A percentile compares a stretch with the other conserved stretches of the same genome.
These are phyloP conservation scores for Pseudomyrmex dendroicus DNA, from an alignment of 1,140 invertebrate species.

Conservation along the genomic window DNA sequence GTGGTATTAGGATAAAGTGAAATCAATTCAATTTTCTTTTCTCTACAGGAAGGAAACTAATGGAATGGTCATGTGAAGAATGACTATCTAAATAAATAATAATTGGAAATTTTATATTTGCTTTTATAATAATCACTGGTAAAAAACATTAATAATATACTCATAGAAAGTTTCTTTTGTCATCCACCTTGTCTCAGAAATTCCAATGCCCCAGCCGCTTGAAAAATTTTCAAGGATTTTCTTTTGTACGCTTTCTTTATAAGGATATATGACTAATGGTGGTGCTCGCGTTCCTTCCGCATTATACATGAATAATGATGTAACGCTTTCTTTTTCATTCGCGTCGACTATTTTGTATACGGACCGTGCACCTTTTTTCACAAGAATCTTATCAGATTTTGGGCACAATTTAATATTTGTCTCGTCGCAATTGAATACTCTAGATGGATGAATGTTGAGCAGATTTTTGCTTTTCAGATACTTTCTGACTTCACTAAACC, in stretches of 20 bases:
- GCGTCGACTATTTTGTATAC: constrained; percentile 30
- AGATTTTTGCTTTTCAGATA: constrained; percentile 62
- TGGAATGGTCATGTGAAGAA: constrained; percentile 74
- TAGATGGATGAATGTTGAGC: constrained; percentile 45
- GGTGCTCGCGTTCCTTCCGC: constrained; percentile 73
- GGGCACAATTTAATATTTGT: constrained; percentile 72
- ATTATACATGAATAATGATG: constrained; percentile 74
- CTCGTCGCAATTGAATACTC: constrained; percentile 72
- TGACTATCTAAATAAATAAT: constrained; percentile 81
- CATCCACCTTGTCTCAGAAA: constrained; percentile 82
- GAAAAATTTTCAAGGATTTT: constrained; percentile 66
- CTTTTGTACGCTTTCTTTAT: constrained; percentile 73
- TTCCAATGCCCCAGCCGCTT: constrained; percentile 76
- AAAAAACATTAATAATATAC: constrained; percentile 80
- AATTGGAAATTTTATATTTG: constrained; percentile 73
- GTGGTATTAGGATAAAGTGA: constrained; percentile 78
- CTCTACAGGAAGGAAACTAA: constrained; percentile 74
- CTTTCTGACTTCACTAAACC: constrained; percentile 70
- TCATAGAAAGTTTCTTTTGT: constrained; percentile 80
- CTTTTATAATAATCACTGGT: constrained; percentile 70
- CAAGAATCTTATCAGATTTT: constrained; percentile 72
- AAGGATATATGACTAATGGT: constrained; percentile 78
- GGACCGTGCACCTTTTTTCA: constrained; percentile 74
- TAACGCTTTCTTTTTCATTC: constrained; percentile 71
- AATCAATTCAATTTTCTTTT: constrained; percentile 73